Base-by-base conservation (phyloP, 2,113 vertebrate species). In the Odocoileus hemionus region DNA sequence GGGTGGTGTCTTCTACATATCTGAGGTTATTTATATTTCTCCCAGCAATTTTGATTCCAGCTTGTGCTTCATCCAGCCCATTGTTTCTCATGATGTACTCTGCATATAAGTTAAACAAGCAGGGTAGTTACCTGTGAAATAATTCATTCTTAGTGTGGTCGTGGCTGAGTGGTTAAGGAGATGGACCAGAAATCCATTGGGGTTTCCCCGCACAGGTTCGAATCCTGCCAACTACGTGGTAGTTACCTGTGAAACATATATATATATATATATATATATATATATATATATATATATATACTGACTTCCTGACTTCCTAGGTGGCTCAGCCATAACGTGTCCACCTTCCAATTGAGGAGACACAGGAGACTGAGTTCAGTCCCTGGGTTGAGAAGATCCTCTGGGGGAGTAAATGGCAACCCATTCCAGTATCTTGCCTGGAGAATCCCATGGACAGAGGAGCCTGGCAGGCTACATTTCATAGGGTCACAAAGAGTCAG, bases 131-230 rank as follows among this genome's bases (percentile, higher is more conserved):
- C n/a, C 67, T 70, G n/a, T 70, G 67, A 70, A 70, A 70, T 23
- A 36, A 36, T 70, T 39, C 67, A 5, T 36, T 70, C n/a, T 70
- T 70, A 23, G 0, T 26, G 98, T 97, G 95, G 96, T 97, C 55
- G 82, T 97, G 97, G 96, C 97, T 50, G 50, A 97, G 96, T 97
- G 97, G 96, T 98, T 97, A 97, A 97, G 98, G 99, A 97, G 98
- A 98, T 99, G 99, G 99, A 99, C 99, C 99, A 99, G 99, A 99
- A 99, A 99, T 99, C 99, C 99, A 99, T 98, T 99, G 99, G 99
- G 99, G 99, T 99, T 96, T 99, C 99, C 99, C 99, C 99, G 99
- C 98, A 98, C 99, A 99, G 99, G 99, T 99, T 99, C 99, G 98
- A 99, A 99, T 99, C 99, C 97, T 97, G 96, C 95, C 82, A 82